A percentile compares a stretch with the other conserved stretches of the same genome.
phyloP scores from a whole-genome alignment of 2,797 vertebrate species.

The Pitangus sulphuratus region DNA sequence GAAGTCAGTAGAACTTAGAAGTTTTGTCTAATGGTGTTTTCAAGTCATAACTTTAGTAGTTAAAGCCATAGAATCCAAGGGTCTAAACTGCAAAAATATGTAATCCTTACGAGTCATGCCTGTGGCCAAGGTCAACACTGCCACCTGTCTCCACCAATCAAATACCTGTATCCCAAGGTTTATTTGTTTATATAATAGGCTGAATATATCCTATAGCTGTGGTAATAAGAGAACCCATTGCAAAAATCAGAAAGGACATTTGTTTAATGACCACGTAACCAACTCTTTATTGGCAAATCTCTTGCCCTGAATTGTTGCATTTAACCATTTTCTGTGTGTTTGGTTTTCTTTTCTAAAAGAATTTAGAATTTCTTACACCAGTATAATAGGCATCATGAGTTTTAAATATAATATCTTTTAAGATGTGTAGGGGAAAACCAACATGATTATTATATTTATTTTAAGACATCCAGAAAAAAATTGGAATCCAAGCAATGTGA shows the following conservation, averaged over 20 bases:
- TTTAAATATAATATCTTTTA: background rate
- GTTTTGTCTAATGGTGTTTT: background rate
- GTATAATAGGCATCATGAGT: background rate
- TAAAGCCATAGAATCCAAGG: background rate
- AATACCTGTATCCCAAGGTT: background rate
- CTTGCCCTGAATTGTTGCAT: background rate
- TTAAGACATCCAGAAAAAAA: conserved; percentile 89
- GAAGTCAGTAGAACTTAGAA: background rate
- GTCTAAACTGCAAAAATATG: background rate
- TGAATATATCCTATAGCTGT: background rate
- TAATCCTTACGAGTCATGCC: background rate
- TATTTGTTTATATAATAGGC: background rate
- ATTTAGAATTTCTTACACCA: background rate
- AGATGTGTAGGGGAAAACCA: background rate
- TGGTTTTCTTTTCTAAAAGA: background rate
- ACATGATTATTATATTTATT: background rate
- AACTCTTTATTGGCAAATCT: background rate
- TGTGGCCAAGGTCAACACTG: background rate
- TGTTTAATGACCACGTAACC: background rate
- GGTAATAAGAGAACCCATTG: background rate
- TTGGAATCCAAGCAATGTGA: conserved; percentile 87
- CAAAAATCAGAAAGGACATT: background rate
- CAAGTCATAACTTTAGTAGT: background rate
- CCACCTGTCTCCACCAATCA: background rate
- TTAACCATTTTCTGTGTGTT: accelerated